phyloP scores from a whole-genome alignment of 2,797 vertebrate genomes.

The Moxostoma hubbsi region DNA sequence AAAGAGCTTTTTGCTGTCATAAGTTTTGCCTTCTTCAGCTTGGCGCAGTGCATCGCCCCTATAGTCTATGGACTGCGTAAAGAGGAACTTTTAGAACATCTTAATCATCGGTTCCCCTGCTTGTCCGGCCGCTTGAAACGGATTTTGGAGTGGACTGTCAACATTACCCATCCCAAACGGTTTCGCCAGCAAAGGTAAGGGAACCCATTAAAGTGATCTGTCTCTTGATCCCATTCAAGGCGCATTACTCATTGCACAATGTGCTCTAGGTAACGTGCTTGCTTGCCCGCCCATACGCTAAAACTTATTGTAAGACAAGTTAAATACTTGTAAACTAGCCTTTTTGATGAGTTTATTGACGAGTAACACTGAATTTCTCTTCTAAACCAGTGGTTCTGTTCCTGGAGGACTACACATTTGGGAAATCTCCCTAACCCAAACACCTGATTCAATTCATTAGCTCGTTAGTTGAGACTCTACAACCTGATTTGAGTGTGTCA shows the following conservation, averaged over 20 bases:
- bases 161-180: slow-evolving; percentile 40
- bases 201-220: neutral
- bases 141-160: slow-evolving; percentile 72
- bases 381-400: too few species aligned
- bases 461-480: too few species aligned
- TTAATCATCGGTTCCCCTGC: slow-evolving; percentile 70
- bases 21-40: slow-evolving; percentile 76
- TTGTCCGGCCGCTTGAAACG: slow-evolving; percentile 69
- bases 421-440: too few species aligned
- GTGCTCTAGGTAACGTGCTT: neutral
- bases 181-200: slow-evolving; percentile 64
- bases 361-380: too few species aligned
- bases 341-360: too few species aligned
- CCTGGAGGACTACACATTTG: too few species aligned
- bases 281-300: neutral
- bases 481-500: too few species aligned
- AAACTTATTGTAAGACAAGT: neutral
- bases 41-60: slow-evolving; percentile 80
- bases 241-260: neutral
- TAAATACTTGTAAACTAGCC: too few species aligned
- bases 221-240: neutral
- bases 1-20: slow-evolving; percentile 73
- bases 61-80: slow-evolving; percentile 80
- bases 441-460: too few species aligned
- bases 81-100: slow-evolving; percentile 77